A percentile compares a stretch with the other conserved stretches of the same genome.
Evolutionary conservation across 2,888 invertebrate species (phyloP).

Genomic region (Erebia palarica): DNA sequence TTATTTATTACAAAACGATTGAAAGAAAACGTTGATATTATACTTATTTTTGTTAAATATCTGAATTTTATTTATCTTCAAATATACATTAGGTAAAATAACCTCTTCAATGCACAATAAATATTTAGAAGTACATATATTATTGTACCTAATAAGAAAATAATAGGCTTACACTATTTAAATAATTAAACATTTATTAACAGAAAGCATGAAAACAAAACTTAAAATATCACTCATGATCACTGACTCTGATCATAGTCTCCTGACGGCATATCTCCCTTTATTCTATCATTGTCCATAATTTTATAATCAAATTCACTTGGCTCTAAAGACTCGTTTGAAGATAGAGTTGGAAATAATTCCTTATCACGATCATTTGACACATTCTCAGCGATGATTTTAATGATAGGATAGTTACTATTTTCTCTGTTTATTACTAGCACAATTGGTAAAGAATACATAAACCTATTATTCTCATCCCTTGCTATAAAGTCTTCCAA

Average conservation of each 20-base stretch:
- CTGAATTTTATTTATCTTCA: too few species aligned
- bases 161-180: neutral
- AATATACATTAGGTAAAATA: too few species aligned
- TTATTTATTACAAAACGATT: too few species aligned
- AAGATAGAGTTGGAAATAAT: neutral
- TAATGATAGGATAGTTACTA: slow-evolving; percentile 30
- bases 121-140: too few species aligned
- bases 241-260: slow-evolving; percentile 10
- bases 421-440: slow-evolving; percentile 28
- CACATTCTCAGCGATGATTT: slow-evolving; percentile 28
- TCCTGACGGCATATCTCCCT: neutral
- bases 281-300: slow-evolving; percentile 1
- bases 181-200: slow-evolving; percentile 11
- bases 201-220: neutral
- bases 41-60: too few species aligned
- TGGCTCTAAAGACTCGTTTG: slow-evolving; percentile 4
- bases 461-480: slow-evolving; percentile 14
- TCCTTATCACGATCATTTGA: neutral
- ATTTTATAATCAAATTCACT: slow-evolving; percentile 21
- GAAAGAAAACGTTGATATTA: too few species aligned
- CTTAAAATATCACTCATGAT: slow-evolving; percentile 1
- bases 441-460: slow-evolving; percentile 31
- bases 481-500: slow-evolving; percentile 23
- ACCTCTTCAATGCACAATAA: too few species aligned
- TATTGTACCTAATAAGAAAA: too few species aligned